Conservation (phyloP, 2,888 invertebrate genomes). For the Lottia gigantea region DNA sequence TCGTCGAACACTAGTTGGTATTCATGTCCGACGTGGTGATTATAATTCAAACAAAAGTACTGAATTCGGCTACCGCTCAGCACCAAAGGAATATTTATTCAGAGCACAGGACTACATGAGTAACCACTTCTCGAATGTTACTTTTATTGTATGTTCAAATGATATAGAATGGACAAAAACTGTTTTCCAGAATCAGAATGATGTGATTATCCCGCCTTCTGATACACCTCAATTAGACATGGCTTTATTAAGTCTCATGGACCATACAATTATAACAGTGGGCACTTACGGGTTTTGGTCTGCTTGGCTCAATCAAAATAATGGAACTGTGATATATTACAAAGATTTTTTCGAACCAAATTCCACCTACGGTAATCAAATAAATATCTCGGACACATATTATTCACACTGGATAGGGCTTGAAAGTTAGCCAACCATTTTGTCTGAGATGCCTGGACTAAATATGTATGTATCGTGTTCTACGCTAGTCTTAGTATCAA, state of each 20-base stretch:
- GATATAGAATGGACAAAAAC: neutral
- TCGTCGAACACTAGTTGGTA: neutral
- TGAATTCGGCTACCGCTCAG: neutral
- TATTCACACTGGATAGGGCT: too few species aligned
- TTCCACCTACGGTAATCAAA: neutral
- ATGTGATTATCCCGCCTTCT: neutral
- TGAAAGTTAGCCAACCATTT: too few species aligned
- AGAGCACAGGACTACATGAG: neutral
- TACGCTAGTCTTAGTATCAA: too few species aligned
- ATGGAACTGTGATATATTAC: conserved; percentile 5
- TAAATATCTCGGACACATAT: neutral
- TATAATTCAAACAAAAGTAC: neutral
- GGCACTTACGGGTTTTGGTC: conserved; percentile 2
- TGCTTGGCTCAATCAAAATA: neutral
- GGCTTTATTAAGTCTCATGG: neutral
- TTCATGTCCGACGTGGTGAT: neutral
- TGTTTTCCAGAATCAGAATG: neutral
- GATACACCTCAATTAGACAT: neutral
- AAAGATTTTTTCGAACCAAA: neutral
- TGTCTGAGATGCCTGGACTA: too few species aligned
- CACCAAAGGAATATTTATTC: neutral
- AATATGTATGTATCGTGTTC: too few species aligned
- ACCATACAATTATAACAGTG: neutral
- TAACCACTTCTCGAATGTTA: neutral
- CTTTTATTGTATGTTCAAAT: neutral